Evolutionary conservation across 2,888 invertebrate species (phyloP).

Genomic region (Andrena fulva): DNA sequence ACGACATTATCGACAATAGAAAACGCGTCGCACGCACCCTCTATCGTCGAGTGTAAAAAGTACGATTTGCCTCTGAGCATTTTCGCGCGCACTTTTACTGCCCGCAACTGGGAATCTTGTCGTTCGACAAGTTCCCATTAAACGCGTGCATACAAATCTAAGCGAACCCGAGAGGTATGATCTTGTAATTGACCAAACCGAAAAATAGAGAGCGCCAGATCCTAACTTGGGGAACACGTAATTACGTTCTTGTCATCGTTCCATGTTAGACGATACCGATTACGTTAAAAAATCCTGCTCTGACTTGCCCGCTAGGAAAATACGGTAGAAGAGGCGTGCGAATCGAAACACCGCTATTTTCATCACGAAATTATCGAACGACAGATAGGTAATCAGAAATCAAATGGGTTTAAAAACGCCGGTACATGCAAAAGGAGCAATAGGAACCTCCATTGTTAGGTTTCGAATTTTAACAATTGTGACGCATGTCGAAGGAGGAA

Average conservation of each 20-base stretch:
- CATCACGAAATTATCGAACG: no score
- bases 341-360: no score
- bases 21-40: no score
- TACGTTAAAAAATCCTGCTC: not conserved
- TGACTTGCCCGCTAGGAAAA: no score
- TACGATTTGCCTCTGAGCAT: not conserved
- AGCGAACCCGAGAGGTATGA: not conserved
- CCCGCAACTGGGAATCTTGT: not conserved
- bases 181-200: no score
- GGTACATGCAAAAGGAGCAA: not conserved
- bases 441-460: constrained; percentile 1
- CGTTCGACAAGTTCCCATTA: not conserved
- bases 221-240: no score
- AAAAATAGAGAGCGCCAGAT: no score
- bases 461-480: not conserved
- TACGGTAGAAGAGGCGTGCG: no score
- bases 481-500: not conserved
- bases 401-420: no score
- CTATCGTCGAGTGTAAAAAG: no score
- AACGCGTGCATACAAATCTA: not conserved
- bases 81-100: not conserved
- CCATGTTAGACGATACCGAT: not conserved
- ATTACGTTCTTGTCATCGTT: not conserved
- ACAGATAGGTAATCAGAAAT: no score
- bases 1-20: not conserved